phyloP scores from a whole-genome alignment of 2,113 vertebrate genomes.

The Thermophis baileyi region DNA sequence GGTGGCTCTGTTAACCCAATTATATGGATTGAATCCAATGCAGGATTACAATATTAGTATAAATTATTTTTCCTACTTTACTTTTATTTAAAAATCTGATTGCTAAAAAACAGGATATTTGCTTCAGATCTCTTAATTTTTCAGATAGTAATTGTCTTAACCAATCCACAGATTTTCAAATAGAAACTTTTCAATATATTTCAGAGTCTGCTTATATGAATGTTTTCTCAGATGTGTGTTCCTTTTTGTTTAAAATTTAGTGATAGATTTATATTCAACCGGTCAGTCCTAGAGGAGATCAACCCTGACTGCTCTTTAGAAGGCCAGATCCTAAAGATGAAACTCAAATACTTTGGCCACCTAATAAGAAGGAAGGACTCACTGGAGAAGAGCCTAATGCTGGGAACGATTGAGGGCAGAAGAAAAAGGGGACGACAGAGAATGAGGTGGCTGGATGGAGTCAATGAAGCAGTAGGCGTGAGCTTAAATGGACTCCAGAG shows the following conservation, averaged over 20 bases:
- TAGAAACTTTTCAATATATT: background rate
- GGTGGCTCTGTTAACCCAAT: background rate
- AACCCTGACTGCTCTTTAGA: no score
- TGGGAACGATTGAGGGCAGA: no score
- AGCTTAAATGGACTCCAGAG: no score
- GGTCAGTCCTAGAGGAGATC: no score
- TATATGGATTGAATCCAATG: background rate
- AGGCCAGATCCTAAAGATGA: no score
- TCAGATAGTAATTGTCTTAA: background rate
- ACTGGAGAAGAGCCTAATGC: no score
- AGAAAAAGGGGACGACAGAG: no score
- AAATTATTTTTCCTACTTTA: background rate
- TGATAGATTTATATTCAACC: background rate
- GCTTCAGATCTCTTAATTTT: background rate
- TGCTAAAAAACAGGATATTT: background rate
- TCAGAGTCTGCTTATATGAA: background rate
- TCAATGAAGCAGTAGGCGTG: no score
- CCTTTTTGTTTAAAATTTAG: background rate
- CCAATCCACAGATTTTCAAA: background rate
- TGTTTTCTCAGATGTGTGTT: background rate
- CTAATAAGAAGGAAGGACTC: no score
- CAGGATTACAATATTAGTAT: background rate
- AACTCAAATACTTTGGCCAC: no score
- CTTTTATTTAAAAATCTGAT: background rate
- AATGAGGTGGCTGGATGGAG: no score